phyloP scores from a whole-genome alignment of 2,888 invertebrate genomes.

The Tribolium freemani region DNA sequence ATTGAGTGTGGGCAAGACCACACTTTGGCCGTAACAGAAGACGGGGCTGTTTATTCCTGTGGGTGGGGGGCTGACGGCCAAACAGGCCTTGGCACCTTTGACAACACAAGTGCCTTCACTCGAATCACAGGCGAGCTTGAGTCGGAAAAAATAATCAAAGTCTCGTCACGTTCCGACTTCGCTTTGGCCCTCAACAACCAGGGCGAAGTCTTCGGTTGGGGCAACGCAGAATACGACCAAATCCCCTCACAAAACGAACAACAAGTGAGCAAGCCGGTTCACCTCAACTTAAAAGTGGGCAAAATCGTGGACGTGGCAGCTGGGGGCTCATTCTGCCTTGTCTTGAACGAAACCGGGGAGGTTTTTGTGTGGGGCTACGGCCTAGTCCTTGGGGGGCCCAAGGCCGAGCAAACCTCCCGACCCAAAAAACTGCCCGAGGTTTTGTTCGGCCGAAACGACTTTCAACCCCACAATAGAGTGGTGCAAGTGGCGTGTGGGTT shows the following conservation, averaged over 20 bases:
- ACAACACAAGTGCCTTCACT: slow-evolving; percentile 73
- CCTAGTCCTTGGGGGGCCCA: slow-evolving; percentile 89
- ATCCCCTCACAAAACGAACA: slow-evolving; percentile 75
- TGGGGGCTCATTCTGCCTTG: slow-evolving; percentile 89
- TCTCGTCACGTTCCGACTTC: slow-evolving; percentile 87
- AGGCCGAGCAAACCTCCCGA: slow-evolving; percentile 74
- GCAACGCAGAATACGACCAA: slow-evolving; percentile 95
- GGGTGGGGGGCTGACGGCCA: slow-evolving; percentile 98
- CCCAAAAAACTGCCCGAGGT: slow-evolving; percentile 84
- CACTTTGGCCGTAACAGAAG: slow-evolving; percentile 83
- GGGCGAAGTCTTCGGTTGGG: slow-evolving; percentile 97
- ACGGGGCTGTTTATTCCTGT: slow-evolving; percentile 87
- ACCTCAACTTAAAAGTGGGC: slow-evolving; percentile 79
- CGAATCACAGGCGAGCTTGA: slow-evolving; percentile 85
- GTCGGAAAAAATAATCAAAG: slow-evolving; percentile 83
- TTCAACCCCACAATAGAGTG: slow-evolving; percentile 79
- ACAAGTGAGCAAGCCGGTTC: slow-evolving; percentile 82
- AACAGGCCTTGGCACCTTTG: slow-evolving; percentile 83
- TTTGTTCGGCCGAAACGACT: slow-evolving; percentile 89
- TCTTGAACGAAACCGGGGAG: slow-evolving; percentile 84
- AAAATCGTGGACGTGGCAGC: slow-evolving; percentile 85
- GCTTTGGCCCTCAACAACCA: slow-evolving; percentile 90
- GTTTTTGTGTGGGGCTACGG: slow-evolving; percentile 97
- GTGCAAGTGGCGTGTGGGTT: slow-evolving; percentile 79
- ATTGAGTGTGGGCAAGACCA: slow-evolving; percentile 94